phyloP scores from a whole-genome alignment of 2,113 vertebrate species.

The Phoxinus phoxinus region DNA sequence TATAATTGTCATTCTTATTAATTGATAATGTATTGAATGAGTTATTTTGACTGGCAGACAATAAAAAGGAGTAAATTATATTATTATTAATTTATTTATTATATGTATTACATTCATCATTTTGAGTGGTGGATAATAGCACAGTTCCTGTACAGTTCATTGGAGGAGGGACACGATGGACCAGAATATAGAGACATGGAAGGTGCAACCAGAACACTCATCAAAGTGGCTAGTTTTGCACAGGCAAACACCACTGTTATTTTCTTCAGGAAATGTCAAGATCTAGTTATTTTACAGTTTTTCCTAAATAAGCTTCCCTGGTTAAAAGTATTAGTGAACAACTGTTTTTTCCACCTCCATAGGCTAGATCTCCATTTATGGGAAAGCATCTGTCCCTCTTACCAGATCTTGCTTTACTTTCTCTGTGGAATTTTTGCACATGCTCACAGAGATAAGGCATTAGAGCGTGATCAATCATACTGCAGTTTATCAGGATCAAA shows the following conservation, averaged over 20 bases:
- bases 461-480: constrained; percentile 14
- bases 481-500: constrained; percentile 22
- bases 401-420: constrained; percentile 24
- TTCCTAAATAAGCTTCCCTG: not conserved
- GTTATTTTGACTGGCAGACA: not conserved
- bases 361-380: constrained; percentile 4
- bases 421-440: constrained; percentile 3
- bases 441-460: constrained; percentile 31
- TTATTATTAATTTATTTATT: not conserved
- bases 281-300: not conserved
- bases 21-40: no score
- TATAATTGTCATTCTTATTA: no score
- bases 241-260: not conserved
- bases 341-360: not conserved
- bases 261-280: not conserved
- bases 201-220: not conserved
- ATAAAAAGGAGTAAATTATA: not conserved
- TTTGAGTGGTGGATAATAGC: not conserved
- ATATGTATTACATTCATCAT: not conserved
- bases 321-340: not conserved
- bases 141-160: not conserved
- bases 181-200: not conserved
- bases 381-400: constrained; percentile 27
- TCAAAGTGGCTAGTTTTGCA: not conserved
- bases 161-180: not conserved